These are phyloP conservation scores for Dendrolimus houi DNA, from an alignment of 2,888 invertebrate genomes.

Conservation along the genomic window DNA sequence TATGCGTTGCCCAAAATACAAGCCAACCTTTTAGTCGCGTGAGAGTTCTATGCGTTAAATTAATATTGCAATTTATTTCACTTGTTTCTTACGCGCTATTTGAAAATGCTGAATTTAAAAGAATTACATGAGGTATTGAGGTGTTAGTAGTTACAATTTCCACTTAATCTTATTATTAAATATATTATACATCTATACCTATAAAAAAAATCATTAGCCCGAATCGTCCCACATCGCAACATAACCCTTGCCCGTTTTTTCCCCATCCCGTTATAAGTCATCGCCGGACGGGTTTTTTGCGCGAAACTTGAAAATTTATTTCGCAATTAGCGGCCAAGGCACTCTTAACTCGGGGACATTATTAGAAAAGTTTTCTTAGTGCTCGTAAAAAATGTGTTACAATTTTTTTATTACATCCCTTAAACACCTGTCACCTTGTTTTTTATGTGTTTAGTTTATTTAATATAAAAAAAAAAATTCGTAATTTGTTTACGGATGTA, in stretches of 20 bases:
- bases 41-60: no score
- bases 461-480: constrained; percentile 7
- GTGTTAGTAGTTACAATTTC: no score
- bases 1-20: no score
- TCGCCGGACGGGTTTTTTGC: constrained; percentile 53
- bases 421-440: background rate
- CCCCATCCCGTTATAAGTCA: constrained; percentile 52
- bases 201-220: constrained; percentile 7
- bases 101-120: no score
- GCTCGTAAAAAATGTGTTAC: constrained; percentile 4
- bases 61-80: no score
- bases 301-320: constrained; percentile 70
- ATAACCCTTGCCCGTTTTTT: constrained; percentile 38
- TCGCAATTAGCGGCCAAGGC: constrained; percentile 63
- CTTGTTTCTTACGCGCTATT: no score
- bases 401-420: constrained; percentile 3
- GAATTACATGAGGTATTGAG: no score
- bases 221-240: constrained; percentile 19
- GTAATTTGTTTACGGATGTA: no score
- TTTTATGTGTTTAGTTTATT: no score
- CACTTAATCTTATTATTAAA: no score
- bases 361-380: constrained; percentile 68
- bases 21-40: no score
- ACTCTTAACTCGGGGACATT: constrained; percentile 60
- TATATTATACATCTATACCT: no score